These are phyloP conservation scores for Hirundo rustica DNA, from an alignment of 2,797 vertebrate species.

Conservation along the genomic window DNA sequence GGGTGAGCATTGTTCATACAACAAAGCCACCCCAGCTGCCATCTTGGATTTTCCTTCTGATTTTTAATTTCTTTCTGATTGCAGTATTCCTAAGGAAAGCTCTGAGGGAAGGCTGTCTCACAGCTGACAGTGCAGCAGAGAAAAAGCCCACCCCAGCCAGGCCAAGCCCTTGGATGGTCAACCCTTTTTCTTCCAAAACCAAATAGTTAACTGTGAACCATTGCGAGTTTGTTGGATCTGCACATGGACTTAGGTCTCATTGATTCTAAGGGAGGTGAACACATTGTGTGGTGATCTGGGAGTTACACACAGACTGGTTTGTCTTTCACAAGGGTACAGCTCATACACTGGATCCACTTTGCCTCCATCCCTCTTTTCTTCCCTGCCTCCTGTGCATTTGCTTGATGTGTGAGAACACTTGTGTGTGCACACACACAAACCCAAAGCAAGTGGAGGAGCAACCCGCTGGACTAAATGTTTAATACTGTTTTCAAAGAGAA, in stretches of 20 bases:
- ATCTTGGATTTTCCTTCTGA: neutral
- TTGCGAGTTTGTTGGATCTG: neutral
- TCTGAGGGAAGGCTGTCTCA: neutral
- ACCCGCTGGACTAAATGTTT: neutral
- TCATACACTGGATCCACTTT: neutral
- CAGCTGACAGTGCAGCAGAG: neutral
- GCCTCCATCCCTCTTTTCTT: neutral
- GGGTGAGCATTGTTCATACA: accelerated
- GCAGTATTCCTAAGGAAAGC: neutral
- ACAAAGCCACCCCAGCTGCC: neutral
- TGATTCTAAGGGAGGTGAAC: neutral
- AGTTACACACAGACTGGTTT: neutral
- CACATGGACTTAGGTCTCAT: neutral
- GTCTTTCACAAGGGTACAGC: neutral
- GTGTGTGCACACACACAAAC: neutral
- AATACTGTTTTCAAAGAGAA: neutral
- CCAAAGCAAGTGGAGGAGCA: neutral
- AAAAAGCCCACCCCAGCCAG: neutral
- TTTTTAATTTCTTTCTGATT: neutral
- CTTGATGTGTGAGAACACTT: neutral
- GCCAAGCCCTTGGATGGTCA: neutral
- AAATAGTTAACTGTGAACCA: neutral
- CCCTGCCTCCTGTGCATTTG: neutral
- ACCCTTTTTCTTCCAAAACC: neutral
- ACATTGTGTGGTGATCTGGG: neutral